A percentile compares a stretch with the other conserved stretches of the same genome.
phyloP scores from a whole-genome alignment of 2,113 vertebrate species.

The Periophthalmus modestus region DNA sequence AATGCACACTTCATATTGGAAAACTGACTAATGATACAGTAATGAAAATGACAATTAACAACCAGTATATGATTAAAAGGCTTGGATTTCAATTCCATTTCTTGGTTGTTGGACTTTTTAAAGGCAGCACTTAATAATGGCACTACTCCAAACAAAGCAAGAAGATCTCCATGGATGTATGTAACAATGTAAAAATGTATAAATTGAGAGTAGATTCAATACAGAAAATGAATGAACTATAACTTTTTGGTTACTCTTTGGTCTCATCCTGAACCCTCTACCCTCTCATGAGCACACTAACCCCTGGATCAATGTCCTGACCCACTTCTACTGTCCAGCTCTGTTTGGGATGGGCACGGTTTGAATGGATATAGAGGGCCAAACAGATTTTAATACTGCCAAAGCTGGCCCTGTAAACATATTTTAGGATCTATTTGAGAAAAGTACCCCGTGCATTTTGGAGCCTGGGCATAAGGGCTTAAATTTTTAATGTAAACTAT shows the following conservation, averaged over 20 bases:
- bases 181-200: too few relatives aligned
- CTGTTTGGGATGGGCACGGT: constrained; percentile 50
- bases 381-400: constrained; percentile 22
- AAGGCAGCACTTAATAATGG: too few relatives aligned
- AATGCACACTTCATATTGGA: too few relatives aligned
- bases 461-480: neutral
- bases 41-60: neutral
- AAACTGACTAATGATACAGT: neutral
- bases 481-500: constrained; percentile 1
- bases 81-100: neutral
- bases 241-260: neutral
- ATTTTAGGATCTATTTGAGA: neutral
- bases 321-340: constrained; percentile 54
- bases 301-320: constrained; percentile 64
- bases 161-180: too few relatives aligned
- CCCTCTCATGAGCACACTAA: constrained; percentile 38
- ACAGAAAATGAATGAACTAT: neutral
- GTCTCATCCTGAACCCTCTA: constrained; percentile 16
- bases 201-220: too few relatives aligned
- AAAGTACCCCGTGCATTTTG: neutral
- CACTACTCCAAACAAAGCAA: too few relatives aligned
- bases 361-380: constrained; percentile 47
- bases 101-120: neutral
- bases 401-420: constrained; percentile 12
- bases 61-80: too few relatives aligned